A percentile compares a stretch with the other conserved stretches of the same genome.
These are phyloP conservation scores for Drosophila sp. DNA, from an alignment of 1,140 invertebrate genomes.

Conservation along the genomic window DNA sequence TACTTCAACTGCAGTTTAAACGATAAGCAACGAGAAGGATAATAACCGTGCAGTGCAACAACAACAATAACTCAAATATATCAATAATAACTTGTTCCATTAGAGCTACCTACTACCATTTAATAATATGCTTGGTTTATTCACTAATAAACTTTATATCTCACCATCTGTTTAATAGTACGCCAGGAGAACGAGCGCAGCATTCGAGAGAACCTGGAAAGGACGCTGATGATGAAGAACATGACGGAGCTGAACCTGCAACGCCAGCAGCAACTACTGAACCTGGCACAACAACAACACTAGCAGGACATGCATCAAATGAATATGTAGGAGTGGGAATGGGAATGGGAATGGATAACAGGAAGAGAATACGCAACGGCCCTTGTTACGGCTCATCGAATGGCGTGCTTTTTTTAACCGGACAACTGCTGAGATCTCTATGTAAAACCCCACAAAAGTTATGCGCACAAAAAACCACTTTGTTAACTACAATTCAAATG, in stretches of 20 bases:
- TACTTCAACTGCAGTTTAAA: conserved; percentile 84
- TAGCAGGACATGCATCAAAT: conserved; percentile 20
- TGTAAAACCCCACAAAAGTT: conserved; percentile 49
- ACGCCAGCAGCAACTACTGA: conserved; percentile 65
- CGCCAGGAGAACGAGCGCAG: conserved; percentile 84
- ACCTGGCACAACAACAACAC: conserved; percentile 51
- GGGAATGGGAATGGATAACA: background rate
- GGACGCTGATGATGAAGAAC: conserved; percentile 78
- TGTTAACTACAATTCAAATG: conserved; percentile 55
- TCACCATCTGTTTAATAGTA: conserved; percentile 55
- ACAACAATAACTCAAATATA: conserved; percentile 19
- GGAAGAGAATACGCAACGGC: background rate
- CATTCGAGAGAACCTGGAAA: conserved; percentile 78
- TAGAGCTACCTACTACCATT: conserved; percentile 27
- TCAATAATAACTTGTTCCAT: conserved; percentile 65
- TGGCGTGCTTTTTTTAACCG: conserved; percentile 4
- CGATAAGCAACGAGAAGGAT: conserved; percentile 73
- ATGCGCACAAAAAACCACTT: conserved; percentile 71
- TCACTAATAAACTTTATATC: conserved; percentile 3
- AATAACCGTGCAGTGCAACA: conserved; percentile 47
- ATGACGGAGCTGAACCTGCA: conserved; percentile 69
- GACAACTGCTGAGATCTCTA: conserved; percentile 6
- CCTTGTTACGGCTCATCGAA: conserved; percentile 4
- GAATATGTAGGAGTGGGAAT: conserved; percentile 2
- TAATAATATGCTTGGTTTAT: background rate